A percentile compares a stretch with the other conserved stretches of the same genome.
phyloP scores from a whole-genome alignment of 2,888 invertebrate genomes.

The Cerastis rubricosa region DNA sequence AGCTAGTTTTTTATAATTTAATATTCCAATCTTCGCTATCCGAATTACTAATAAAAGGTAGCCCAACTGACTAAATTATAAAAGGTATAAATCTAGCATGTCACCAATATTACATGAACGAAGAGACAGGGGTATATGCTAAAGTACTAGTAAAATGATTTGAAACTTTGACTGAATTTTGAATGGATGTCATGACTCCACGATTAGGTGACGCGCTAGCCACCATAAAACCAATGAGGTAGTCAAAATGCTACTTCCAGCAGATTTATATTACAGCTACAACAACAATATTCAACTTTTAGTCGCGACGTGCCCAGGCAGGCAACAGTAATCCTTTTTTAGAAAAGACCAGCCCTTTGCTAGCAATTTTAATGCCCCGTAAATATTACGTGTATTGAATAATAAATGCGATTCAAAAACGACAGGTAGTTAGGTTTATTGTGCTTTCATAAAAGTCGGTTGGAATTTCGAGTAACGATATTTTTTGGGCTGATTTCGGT shows the following conservation, averaged over 20 bases:
- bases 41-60: too few species aligned
- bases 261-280: slow-evolving; percentile 8
- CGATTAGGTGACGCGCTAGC: neutral
- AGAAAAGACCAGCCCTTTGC: slow-evolving; percentile 19
- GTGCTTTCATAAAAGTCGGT: slow-evolving; percentile 22
- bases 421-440: slow-evolving; percentile 22
- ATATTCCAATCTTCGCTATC: too few species aligned
- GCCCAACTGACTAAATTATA: too few species aligned
- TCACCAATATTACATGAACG: too few species aligned
- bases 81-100: too few species aligned
- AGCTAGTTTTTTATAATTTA: too few species aligned
- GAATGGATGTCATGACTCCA: neutral
- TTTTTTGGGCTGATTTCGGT: neutral
- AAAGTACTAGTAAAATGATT: too few species aligned
- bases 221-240: too few species aligned
- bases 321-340: slow-evolving; percentile 36
- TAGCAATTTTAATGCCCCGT: slow-evolving; percentile 50
- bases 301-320: slow-evolving; percentile 22
- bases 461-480: neutral
- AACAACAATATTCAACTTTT: slow-evolving; percentile 42
- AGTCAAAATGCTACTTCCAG: slow-evolving; percentile 12
- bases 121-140: neutral
- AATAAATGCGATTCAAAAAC: slow-evolving; percentile 33
- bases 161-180: too few species aligned
- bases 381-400: slow-evolving; percentile 60